A percentile compares a stretch with the other conserved stretches of the same genome.
These are phyloP conservation scores for Caenorhabditis briggsae DNA, from an alignment of 1,140 invertebrate species.

Conservation along the genomic window DNA sequence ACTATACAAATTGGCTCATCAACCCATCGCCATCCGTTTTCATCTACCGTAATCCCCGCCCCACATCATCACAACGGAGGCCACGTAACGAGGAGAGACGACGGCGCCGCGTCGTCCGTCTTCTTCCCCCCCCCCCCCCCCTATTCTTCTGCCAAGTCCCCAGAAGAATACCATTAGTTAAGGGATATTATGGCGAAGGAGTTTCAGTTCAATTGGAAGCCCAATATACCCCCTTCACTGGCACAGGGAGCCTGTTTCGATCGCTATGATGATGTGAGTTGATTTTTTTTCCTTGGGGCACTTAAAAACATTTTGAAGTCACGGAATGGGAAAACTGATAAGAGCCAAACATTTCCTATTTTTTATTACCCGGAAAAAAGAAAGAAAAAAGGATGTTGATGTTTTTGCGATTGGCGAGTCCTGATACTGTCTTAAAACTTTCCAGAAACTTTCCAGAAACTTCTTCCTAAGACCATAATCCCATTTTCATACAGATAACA, in stretches of 20 bases:
- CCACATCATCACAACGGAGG: constrained; percentile 31
- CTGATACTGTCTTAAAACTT: too few species aligned
- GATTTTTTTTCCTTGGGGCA: constrained; percentile 25
- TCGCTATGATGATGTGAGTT: constrained; percentile 90
- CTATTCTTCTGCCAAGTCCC: background rate
- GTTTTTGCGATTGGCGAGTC: background rate
- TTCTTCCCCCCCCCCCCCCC: background rate
- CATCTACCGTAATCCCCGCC: background rate
- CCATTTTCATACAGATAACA: background rate
- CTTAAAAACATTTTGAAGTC: background rate
- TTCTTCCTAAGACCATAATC: background rate
- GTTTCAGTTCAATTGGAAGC: constrained; percentile 98
- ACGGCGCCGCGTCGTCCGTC: constrained; percentile 47
- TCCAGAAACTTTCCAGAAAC: background rate
- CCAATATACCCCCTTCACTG: constrained; percentile 89
- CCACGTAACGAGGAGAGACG: constrained; percentile 55
- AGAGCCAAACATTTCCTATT: background rate
- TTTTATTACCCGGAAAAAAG: background rate
- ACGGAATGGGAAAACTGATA: background rate
- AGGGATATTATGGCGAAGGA: constrained; percentile 88
- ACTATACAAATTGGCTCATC: background rate
- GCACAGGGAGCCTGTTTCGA: constrained; percentile 89
- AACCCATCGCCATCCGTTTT: background rate
- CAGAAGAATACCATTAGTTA: background rate
- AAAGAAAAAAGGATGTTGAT: background rate